Percentiles rank a stretch among this genome's conserved stretches.
Conservation (phyloP, 2,113 vertebrate species). For the Genyomyrus donnyi region DNA sequence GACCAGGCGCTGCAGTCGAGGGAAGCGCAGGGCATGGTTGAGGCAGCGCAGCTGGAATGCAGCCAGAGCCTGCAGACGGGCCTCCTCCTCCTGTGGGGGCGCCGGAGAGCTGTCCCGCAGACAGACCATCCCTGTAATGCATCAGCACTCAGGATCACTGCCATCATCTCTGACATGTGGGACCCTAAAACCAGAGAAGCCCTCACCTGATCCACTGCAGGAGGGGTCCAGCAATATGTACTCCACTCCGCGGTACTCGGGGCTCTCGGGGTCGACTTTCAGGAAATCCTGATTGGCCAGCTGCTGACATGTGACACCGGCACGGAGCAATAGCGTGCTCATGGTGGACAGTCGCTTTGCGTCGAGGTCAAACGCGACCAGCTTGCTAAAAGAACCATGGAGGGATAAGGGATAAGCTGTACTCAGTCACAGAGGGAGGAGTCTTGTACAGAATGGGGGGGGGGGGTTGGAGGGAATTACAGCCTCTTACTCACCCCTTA, state of each 20-base stretch:
- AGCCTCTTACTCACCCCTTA: conserved; percentile 67
- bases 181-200: background rate
- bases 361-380: conserved; percentile 90
- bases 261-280: conserved; percentile 60
- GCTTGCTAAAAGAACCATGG: conserved; percentile 49
- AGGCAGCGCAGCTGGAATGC: conserved; percentile 76
- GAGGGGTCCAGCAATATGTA: conserved; percentile 86
- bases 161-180: background rate
- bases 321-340: conserved; percentile 81
- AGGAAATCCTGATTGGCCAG: conserved; percentile 85
- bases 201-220: conserved; percentile 88
- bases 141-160: background rate
- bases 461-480: background rate
- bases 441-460: background rate
- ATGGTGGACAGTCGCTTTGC: conserved; percentile 81
- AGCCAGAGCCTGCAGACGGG: conserved; percentile 69
- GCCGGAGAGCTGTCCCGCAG: conserved; percentile 39
- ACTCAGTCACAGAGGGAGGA: background rate
- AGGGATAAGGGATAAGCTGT: background rate
- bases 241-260: conserved; percentile 67
- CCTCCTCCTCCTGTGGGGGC: conserved; percentile 21
- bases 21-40: conserved; percentile 74
- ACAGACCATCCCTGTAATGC: conserved; percentile 72
- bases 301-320: conserved; percentile 76
- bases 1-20: conserved; percentile 65